phyloP scores from a whole-genome alignment of 2,888 invertebrate genomes.

The Enchytraeus crypticus region DNA sequence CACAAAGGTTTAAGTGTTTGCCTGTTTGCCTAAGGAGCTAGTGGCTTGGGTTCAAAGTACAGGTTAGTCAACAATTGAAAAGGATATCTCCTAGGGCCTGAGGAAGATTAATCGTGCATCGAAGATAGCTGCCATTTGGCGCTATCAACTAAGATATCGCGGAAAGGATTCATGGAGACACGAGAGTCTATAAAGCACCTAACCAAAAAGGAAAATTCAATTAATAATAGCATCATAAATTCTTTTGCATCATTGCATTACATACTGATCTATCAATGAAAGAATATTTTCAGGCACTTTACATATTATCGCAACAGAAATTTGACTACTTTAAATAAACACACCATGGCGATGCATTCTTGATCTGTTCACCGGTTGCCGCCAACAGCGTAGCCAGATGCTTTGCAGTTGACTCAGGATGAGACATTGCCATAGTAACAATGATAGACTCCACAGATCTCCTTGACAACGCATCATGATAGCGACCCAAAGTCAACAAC shows the following conservation, averaged over 20 bases:
- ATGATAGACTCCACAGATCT: slow-evolving; percentile 65
- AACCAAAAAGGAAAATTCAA: too few species aligned
- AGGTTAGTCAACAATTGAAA: too few species aligned
- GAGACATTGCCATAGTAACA: slow-evolving; percentile 57
- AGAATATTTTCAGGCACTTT: not conserved
- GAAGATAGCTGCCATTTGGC: too few species aligned
- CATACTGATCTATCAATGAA: not conserved
- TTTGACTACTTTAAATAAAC: not conserved
- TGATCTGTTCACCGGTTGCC: slow-evolving; percentile 56
- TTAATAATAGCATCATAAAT: too few species aligned
- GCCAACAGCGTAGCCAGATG: slow-evolving; percentile 59
- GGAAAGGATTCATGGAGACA: too few species aligned
- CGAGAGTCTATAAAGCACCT: too few species aligned
- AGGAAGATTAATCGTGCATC: too few species aligned
- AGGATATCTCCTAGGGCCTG: too few species aligned
- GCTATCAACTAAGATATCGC: too few species aligned
- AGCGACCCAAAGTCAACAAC: slow-evolving; percentile 67
- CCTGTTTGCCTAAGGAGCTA: too few species aligned
- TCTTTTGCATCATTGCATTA: not conserved
- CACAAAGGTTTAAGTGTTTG: too few species aligned
- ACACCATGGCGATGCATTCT: not conserved
- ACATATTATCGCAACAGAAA: not conserved
- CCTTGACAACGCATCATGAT: slow-evolving; percentile 70
- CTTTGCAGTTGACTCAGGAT: slow-evolving; percentile 64
- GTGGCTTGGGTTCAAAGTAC: too few species aligned